phyloP scores from a whole-genome alignment of 2,888 invertebrate species.

The Chydorus sphaericus region DNA sequence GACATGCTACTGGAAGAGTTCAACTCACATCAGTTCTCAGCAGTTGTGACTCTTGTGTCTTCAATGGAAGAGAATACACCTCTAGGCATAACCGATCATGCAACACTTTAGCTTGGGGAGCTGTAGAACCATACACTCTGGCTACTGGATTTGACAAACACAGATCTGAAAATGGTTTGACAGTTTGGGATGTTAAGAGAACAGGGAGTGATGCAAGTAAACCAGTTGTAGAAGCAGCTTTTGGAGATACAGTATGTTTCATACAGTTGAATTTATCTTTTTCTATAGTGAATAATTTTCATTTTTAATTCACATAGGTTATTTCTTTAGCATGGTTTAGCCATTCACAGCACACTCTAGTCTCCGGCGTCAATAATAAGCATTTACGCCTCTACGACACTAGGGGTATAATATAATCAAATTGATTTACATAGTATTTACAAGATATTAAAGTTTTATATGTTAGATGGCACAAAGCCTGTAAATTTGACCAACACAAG shows the following conservation, averaged over 20 bases:
- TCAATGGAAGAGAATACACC: conserved; percentile 60
- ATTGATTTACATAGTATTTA: neutral
- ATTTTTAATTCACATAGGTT: too few species aligned
- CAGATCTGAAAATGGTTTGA: conserved; percentile 70
- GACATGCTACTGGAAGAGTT: conserved; percentile 77
- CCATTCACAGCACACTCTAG: conserved; percentile 53
- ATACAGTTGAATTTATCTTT: too few species aligned
- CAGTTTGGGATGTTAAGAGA: conserved; percentile 70
- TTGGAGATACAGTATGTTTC: conserved; percentile 70
- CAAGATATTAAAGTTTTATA: neutral
- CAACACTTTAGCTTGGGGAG: conserved; percentile 77
- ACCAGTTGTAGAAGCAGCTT: conserved; percentile 59
- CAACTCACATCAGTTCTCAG: conserved; percentile 59
- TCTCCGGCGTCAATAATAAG: conserved; percentile 82
- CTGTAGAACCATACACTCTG: conserved; percentile 59
- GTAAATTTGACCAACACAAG: conserved; percentile 55
- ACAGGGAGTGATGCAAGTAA: conserved; percentile 28
- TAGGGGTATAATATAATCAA: conserved; percentile 43
- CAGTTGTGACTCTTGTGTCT: conserved; percentile 46
- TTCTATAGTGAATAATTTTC: too few species aligned
- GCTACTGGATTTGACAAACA: conserved; percentile 80
- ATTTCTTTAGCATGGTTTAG: conserved; percentile 74
- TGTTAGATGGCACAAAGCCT: conserved; percentile 52
- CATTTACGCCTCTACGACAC: conserved; percentile 77
- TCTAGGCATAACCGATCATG: conserved; percentile 73